Base-by-base conservation (phyloP, 1,140 invertebrate species). In the Calosoma granatense region DNA sequence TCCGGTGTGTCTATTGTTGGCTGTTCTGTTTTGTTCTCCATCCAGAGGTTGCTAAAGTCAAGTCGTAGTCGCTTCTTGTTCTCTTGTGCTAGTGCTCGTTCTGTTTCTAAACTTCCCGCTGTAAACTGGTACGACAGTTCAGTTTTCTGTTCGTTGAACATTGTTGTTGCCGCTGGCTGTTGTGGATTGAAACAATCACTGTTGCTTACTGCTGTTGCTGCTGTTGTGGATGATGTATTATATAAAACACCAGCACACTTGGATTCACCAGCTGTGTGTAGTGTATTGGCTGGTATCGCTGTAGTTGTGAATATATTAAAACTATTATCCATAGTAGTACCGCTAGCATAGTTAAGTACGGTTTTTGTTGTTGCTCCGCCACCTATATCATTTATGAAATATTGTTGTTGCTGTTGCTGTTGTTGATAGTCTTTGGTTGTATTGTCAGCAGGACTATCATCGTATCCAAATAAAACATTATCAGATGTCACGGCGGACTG, bases 1-100 rank as follows among this genome's bases (percentile, higher is more conserved):
- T 64, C 66, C 0, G 67, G 67, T 3, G 67, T 69, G 39, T 64
- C 64, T 9, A 53, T 19, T 20, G 52, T 53, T 19, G 51, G 54
- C 19, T 51, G 22, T 6, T 56, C 39, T 9, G 51, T 59, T 56
- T 59, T 60, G 14, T 54, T 41, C 6, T 26, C 30, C 0, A 59
- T 47, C 1, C 39, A 21, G 15, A 60, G 54, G 41, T 47, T 47
- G 17, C 9, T 11, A 17, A 47, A 47, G 17, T 47, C 41, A 4
- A 47, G 15, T 47, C 9, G 57, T 59, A 6, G 60, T 22, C n/a
- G n/a, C 57, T 2, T 23, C 19, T 23, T 43, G 57, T 12, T 22
- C 19, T 2, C n/a, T n/a, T n/a, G n/a, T n/a, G n/a, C n/a, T n/a
- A n/a, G n/a, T 53, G 9, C 9, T 17, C 20, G 12, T 6, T 55